Evolutionary conservation across 2,888 invertebrate species (phyloP).

Genomic region (Eristalis intricaria): DNA sequence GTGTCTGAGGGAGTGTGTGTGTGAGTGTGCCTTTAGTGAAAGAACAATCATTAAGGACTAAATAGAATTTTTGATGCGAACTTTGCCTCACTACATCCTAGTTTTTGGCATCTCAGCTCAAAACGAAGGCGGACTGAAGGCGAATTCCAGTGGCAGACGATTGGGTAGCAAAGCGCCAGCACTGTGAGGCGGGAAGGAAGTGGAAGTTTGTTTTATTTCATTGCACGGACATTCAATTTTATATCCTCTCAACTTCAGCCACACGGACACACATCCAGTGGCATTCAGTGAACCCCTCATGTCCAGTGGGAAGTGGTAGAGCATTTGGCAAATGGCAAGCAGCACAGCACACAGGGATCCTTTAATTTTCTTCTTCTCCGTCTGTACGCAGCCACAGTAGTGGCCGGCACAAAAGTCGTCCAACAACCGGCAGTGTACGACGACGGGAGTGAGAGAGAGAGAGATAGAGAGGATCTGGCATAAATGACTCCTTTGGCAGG

Average conservation of each 20-base stretch:
- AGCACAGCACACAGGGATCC: constrained; percentile 23
- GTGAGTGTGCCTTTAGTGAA: constrained; percentile 21
- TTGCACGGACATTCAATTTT: constrained; percentile 59
- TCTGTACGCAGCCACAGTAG: constrained; percentile 47
- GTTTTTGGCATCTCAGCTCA: constrained; percentile 55
- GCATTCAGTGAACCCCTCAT: neutral
- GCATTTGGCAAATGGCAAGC: constrained; percentile 63
- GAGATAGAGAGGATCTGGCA: constrained; percentile 47
- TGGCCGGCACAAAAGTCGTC: neutral
- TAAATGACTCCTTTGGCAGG: constrained; percentile 64
- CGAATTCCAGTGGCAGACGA: neutral
- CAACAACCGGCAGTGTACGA: neutral
- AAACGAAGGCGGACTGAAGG: neutral
- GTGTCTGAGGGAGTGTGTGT: neutral
- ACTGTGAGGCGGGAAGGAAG: neutral
- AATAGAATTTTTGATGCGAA: constrained; percentile 68
- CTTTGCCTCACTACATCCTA: constrained; percentile 56
- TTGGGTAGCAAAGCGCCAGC: neutral
- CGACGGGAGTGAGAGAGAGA: too few relatives aligned
- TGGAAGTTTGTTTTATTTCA: constrained; percentile 61
- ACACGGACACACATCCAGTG: neutral
- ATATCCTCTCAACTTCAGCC: constrained; percentile 37
- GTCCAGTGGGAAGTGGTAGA: constrained; percentile 7
- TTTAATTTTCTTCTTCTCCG: constrained; percentile 53
- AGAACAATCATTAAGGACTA: constrained; percentile 69